Conservation (phyloP, 2,888 invertebrate species). For the Thereva nobilitata region DNA sequence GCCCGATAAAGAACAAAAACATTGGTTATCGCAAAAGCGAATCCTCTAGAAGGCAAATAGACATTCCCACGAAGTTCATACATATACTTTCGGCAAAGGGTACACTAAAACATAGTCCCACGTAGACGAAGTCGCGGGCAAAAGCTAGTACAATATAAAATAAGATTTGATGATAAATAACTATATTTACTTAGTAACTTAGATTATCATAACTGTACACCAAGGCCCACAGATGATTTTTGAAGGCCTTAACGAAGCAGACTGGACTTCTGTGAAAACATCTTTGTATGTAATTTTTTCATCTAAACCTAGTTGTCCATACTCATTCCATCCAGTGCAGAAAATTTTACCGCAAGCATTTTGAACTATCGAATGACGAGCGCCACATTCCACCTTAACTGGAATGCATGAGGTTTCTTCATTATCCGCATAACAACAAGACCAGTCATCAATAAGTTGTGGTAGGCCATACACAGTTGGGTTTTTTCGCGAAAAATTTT, state of each 20-base stretch:
- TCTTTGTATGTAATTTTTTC: constrained; percentile 49
- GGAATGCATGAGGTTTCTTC: constrained; percentile 53
- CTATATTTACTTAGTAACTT: no score
- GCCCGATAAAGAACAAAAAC: no score
- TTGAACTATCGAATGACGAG: constrained; percentile 72
- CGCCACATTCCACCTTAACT: constrained; percentile 70
- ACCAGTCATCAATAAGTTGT: constrained; percentile 50
- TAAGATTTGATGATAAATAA: no score
- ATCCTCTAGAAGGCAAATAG: no score
- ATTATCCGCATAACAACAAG: constrained; percentile 50
- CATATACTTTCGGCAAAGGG: no score
- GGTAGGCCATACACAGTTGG: constrained; percentile 53
- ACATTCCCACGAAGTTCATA: no score
- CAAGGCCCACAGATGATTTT: constrained; percentile 60
- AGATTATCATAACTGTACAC: constrained; percentile 52
- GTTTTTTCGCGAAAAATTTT: constrained; percentile 46
- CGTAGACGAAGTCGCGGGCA: no score
- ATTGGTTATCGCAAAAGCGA: no score
- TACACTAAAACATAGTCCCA: no score
- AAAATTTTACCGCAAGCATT: constrained; percentile 70
- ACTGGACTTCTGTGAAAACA: constrained; percentile 48
- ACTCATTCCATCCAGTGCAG: constrained; percentile 81
- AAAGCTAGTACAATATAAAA: no score
- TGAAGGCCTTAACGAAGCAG: constrained; percentile 46
- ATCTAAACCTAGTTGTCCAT: constrained; percentile 72